Percentiles rank a stretch among this genome's conserved stretches.
phyloP scores from a whole-genome alignment of 2,113 vertebrate species.

The Aphelocoma coerulescens region DNA sequence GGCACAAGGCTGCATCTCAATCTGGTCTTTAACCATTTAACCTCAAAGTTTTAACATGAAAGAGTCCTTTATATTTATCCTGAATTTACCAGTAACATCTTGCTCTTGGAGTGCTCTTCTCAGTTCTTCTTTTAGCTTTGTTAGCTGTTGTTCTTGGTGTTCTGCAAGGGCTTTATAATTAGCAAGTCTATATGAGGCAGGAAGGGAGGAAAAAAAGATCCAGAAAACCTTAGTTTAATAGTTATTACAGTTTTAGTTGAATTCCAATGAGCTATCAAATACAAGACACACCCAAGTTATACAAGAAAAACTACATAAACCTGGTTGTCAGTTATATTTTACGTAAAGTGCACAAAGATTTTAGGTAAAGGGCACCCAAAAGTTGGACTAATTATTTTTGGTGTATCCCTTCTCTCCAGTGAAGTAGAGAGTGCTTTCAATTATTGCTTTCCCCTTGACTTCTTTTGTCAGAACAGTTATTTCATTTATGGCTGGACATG shows the following conservation, averaged over 20 bases:
- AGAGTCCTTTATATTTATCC: not conserved
- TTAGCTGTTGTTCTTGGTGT: constrained; percentile 75
- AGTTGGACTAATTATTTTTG: not conserved
- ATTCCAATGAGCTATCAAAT: not conserved
- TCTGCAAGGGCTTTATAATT: constrained; percentile 71
- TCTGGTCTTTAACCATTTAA: not conserved
- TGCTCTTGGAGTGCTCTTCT: constrained; percentile 76
- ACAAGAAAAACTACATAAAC: not conserved
- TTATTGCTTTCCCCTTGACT: not conserved
- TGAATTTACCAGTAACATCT: constrained; percentile 79
- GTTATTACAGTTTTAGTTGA: not conserved
- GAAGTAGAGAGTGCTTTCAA: not conserved
- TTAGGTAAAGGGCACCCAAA: not conserved
- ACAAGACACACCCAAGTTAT: not conserved
- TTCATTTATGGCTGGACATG: not conserved
- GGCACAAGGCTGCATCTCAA: not conserved
- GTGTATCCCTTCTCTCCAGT: not conserved
- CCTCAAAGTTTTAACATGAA: not conserved
- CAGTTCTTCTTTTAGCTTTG: constrained; percentile 80
- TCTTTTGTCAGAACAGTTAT: not conserved
- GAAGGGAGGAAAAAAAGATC: not conserved
- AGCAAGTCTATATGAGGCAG: constrained; percentile 52
- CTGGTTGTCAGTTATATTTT: not conserved
- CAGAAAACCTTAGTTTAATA: not conserved
- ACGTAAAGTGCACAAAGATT: not conserved